phyloP scores from a whole-genome alignment of 2,888 invertebrate genomes.

The Meghimatium bilineatum region DNA sequence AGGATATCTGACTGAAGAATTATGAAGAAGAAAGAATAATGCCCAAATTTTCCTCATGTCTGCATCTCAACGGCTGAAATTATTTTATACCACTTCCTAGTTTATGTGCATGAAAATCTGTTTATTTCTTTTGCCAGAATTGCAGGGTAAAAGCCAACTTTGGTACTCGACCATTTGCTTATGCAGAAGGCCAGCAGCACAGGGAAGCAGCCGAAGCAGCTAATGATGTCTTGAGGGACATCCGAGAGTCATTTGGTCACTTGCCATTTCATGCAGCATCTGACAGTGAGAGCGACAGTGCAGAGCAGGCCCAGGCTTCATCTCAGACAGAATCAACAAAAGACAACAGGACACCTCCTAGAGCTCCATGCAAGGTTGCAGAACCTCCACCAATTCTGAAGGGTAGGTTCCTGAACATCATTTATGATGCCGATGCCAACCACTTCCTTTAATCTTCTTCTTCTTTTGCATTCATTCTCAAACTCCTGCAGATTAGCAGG shows the following conservation, averaged over 20 bases:
- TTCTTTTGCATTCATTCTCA: no score
- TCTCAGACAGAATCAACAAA: constrained; percentile 31
- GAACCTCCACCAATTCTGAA: constrained; percentile 65
- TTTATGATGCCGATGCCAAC: neutral
- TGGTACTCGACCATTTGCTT: constrained; percentile 74
- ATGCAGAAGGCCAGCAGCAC: constrained; percentile 74
- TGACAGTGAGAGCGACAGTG: constrained; percentile 74
- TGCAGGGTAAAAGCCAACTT: constrained; percentile 76
- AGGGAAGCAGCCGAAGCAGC: constrained; percentile 74
- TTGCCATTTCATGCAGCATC: constrained; percentile 72
- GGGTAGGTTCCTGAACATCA: constrained; percentile 17
- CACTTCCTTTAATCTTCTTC: no score
- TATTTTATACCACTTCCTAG: neutral
- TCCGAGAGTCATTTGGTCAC: constrained; percentile 73
- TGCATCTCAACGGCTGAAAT: no score
- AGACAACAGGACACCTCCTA: constrained; percentile 56
- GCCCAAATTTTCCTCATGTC: no score
- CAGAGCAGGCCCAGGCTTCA: constrained; percentile 43
- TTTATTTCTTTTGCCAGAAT: constrained; percentile 58
- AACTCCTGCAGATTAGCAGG: no score
- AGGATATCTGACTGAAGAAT: no score
- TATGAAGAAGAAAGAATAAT: no score
- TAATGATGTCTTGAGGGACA: constrained; percentile 74
- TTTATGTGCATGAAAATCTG: neutral
- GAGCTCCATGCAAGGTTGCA: constrained; percentile 68